A percentile compares a stretch with the other conserved stretches of the same genome.
Conservation (phyloP, 2,888 invertebrate species). For the Drosophila anomalipes region DNA sequence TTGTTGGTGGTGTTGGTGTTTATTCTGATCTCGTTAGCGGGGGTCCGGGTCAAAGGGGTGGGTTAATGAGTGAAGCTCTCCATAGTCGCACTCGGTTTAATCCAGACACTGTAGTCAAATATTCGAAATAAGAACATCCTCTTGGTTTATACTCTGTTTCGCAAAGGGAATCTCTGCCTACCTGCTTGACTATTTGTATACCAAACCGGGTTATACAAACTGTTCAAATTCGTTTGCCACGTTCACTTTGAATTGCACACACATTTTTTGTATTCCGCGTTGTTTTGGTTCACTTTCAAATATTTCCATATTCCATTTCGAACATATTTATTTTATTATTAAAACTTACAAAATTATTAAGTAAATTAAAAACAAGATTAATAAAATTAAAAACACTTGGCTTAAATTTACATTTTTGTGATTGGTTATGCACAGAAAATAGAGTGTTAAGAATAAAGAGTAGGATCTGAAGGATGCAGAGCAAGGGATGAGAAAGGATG, state of each 20-base stretch:
- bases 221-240: not conserved
- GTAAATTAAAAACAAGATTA: too few relatives aligned
- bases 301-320: too few relatives aligned
- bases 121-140: slow-evolving; percentile 11
- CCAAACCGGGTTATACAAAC: not conserved
- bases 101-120: slow-evolving; percentile 7
- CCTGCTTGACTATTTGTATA: not conserved
- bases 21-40: slow-evolving; percentile 5
- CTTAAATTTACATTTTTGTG: not conserved
- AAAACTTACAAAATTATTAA: too few relatives aligned
- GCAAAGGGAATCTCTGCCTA: not conserved
- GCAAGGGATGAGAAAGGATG: too few relatives aligned
- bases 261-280: not conserved
- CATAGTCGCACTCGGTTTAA: slow-evolving; percentile 65
- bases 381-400: too few relatives aligned
- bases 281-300: not conserved
- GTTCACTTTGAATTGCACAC: not conserved
- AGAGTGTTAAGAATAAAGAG: not conserved
- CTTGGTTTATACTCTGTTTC: not conserved
- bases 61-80: slow-evolving; percentile 25
- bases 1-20: slow-evolving; percentile 8
- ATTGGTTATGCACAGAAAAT: not conserved
- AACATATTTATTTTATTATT: too few relatives aligned
- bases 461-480: not conserved
- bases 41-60: slow-evolving; percentile 21